A percentile compares a stretch with the other conserved stretches of the same genome.
These are phyloP conservation scores for Apogon hyalosoma DNA, from an alignment of 2,797 vertebrate species.

Conservation along the genomic window DNA sequence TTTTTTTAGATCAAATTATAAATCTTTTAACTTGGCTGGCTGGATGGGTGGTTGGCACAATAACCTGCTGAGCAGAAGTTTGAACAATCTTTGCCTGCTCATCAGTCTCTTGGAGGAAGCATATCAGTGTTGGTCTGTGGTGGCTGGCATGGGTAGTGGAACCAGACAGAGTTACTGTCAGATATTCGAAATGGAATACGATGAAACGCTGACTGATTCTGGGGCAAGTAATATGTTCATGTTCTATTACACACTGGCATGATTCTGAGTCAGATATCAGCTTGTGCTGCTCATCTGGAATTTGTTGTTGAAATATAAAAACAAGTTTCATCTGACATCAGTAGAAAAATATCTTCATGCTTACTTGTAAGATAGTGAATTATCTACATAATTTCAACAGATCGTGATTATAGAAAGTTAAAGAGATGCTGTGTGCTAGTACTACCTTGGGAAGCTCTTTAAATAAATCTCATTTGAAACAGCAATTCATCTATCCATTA, in stretches of 20 bases:
- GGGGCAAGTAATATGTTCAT: conserved; percentile 65
- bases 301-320: conserved; percentile 28
- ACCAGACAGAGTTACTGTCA: conserved; percentile 67
- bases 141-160: conserved; percentile 52
- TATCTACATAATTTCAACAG: conserved; percentile 18
- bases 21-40: conserved; percentile 73
- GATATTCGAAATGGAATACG: conserved; percentile 69
- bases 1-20: conserved; percentile 80
- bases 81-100: conserved; percentile 72
- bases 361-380: background rate
- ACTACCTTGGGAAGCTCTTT: conserved; percentile 43
- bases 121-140: conserved; percentile 54
- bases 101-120: conserved; percentile 62
- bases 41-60: conserved; percentile 43
- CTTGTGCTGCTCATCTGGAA: conserved; percentile 45
- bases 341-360: conserved; percentile 27
- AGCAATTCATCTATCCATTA: conserved; percentile 51
- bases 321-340: conserved; percentile 20
- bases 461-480: conserved; percentile 43
- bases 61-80: conserved; percentile 64
- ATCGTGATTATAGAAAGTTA: conserved; percentile 10
- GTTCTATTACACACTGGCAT: conserved; percentile 60
- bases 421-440: conserved; percentile 12
- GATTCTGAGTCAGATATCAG: conserved; percentile 56
- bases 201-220: conserved; percentile 65